A percentile compares a stretch with the other conserved stretches of the same genome.
These are phyloP conservation scores for Nomada goodeniana DNA, from an alignment of 2,888 invertebrate genomes.

Conservation along the genomic window DNA sequence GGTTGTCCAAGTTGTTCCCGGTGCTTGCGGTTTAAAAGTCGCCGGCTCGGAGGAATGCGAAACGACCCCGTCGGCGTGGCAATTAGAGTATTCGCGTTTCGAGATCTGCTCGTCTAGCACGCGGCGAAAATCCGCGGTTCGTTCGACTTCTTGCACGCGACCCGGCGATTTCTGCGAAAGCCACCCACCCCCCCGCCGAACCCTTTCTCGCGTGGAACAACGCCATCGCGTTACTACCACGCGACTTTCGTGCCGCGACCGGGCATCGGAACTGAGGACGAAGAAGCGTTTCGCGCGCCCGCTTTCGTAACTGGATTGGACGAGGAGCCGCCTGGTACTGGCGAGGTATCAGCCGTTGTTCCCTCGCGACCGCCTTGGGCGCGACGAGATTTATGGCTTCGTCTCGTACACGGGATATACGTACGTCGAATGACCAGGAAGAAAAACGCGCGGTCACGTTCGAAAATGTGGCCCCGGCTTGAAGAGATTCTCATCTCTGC, in stretches of 20 bases:
- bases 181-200: neutral
- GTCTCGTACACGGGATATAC: conserved; percentile 56
- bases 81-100: conserved; percentile 21
- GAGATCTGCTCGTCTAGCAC: neutral
- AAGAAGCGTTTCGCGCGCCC: conserved; percentile 44
- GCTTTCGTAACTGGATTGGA: conserved; percentile 72
- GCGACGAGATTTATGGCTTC: conserved; percentile 72
- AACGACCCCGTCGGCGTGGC: conserved; percentile 5
- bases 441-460: conserved; percentile 68
- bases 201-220: conserved; percentile 20
- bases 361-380: conserved; percentile 40
- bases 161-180: conserved; percentile 6
- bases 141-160: conserved; percentile 44
- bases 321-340: conserved; percentile 56
- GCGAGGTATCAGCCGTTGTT: conserved; percentile 43
- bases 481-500: conserved; percentile 62
- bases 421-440: conserved; percentile 66
- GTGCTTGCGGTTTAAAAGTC: neutral
- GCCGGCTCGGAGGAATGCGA: neutral
- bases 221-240: conserved; percentile 36
- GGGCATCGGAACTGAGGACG: neutral
- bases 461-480: conserved; percentile 48
- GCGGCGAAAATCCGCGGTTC: conserved; percentile 6
- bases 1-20: conserved; percentile 1
- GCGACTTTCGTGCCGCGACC: conserved; percentile 40